Evolutionary conservation across 2,113 vertebrate genomes (phyloP).

Genomic region (Grammomys dolichurus): DNA sequence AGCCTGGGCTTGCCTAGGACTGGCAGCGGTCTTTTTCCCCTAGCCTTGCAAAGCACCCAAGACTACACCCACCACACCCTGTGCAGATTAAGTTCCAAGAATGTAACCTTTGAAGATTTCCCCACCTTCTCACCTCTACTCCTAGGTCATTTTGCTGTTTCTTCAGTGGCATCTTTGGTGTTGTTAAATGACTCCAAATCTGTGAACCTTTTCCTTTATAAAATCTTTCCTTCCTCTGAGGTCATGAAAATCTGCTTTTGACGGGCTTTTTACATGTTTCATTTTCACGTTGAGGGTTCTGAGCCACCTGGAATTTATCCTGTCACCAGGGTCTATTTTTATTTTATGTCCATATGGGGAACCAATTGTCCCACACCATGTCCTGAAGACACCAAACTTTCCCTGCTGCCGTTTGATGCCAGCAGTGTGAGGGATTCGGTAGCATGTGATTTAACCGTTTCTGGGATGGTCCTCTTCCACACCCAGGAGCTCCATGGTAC

Average conservation of each 20-base stretch:
- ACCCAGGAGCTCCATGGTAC: background rate
- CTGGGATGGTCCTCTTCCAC: background rate
- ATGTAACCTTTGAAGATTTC: background rate
- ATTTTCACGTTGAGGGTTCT: conserved; percentile 63
- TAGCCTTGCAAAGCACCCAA: background rate
- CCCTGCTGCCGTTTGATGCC: background rate
- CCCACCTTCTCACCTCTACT: background rate
- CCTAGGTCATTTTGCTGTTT: background rate
- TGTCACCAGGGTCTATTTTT: conserved; percentile 79
- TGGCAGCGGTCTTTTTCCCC: background rate
- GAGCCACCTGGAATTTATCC: conserved; percentile 80
- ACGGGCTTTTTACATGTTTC: conserved; percentile 53
- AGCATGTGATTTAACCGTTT: conserved; percentile 4
- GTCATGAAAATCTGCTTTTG: conserved; percentile 71
- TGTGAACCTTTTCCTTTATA: conserved; percentile 46
- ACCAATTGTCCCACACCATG: conserved; percentile 71
- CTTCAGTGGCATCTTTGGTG: background rate
- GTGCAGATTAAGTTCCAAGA: background rate
- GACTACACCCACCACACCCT: background rate
- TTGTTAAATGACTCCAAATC: background rate
- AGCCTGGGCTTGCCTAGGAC: background rate
- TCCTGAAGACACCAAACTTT: conserved; percentile 55
- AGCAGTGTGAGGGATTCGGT: background rate
- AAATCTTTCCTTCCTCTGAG: conserved; percentile 64
- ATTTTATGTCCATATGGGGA: conserved; percentile 76